Percentiles rank a stretch among this genome's conserved stretches.
Evolutionary conservation across 2,113 vertebrate genomes (phyloP).

Genomic region (Notechis scutatus): DNA sequence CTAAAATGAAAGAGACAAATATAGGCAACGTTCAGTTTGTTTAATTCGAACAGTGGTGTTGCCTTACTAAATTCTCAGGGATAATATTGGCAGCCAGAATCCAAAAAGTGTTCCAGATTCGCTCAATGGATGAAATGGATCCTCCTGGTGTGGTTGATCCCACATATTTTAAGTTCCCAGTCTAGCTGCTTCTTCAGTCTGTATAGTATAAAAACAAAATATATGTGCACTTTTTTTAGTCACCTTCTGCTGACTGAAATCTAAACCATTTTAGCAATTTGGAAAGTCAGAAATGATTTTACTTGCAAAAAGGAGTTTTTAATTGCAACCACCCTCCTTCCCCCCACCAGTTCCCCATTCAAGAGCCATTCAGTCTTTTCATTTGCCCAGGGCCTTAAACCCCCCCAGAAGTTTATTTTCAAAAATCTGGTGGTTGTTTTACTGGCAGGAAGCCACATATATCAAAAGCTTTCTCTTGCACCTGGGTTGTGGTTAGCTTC

Average conservation of each 20-base stretch:
- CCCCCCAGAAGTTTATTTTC: background rate
- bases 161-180: background rate
- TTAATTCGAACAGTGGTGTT: background rate
- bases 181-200: background rate
- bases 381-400: background rate
- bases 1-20: background rate
- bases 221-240: background rate
- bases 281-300: background rate
- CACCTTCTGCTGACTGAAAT: background rate
- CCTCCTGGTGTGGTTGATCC: background rate
- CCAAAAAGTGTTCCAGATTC: background rate
- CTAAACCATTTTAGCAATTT: background rate
- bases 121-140: background rate
- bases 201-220: background rate
- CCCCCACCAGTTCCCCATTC: too few relatives aligned
- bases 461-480: slow-evolving; percentile 11
- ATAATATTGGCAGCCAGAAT: background rate
- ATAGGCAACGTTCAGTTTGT: background rate
- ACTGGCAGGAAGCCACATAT: background rate
- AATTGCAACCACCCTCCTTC: background rate
- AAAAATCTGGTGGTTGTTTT: background rate
- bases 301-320: background rate
- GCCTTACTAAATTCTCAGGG: background rate
- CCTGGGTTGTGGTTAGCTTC: background rate
- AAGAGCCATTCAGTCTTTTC: background rate